Evolutionary conservation across 2,888 invertebrate genomes (phyloP).

Genomic region (Spicauda simplicius): DNA sequence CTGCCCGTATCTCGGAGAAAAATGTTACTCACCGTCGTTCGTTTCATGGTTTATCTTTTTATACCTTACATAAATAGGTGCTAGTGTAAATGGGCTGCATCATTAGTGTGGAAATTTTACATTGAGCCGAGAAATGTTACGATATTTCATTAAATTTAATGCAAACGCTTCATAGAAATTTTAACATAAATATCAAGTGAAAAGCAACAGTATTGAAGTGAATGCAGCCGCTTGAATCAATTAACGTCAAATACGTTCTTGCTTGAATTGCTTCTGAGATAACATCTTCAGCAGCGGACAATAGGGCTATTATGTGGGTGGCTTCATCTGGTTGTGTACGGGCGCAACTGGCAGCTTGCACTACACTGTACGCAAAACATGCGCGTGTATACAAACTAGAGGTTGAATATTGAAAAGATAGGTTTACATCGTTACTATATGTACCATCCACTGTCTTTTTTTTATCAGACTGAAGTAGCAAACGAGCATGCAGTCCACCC

Average conservation of each 20-base stretch:
- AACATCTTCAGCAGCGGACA: constrained; percentile 66
- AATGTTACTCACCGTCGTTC: constrained; percentile 64
- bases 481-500: too few relatives aligned
- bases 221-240: constrained; percentile 48
- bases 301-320: constrained; percentile 69
- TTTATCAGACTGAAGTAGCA: too few relatives aligned
- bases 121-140: constrained; percentile 28
- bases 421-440: background rate
- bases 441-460: background rate
- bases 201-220: constrained; percentile 13
- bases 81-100: constrained; percentile 35
- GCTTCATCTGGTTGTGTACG: constrained; percentile 59
- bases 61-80: constrained; percentile 36
- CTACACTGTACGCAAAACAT: background rate
- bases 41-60: constrained; percentile 57
- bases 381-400: background rate
- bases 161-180: constrained; percentile 15
- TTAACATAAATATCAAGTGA: constrained; percentile 19
- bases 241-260: constrained; percentile 56
- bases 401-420: constrained; percentile 39
- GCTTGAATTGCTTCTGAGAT: constrained; percentile 61
- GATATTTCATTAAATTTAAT: constrained; percentile 35
- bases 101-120: constrained; percentile 35
- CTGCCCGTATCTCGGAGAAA: constrained; percentile 68
- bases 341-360: constrained; percentile 34